Conservation (phyloP, 2,113 vertebrate species). For the Nanorana parkeri region DNA sequence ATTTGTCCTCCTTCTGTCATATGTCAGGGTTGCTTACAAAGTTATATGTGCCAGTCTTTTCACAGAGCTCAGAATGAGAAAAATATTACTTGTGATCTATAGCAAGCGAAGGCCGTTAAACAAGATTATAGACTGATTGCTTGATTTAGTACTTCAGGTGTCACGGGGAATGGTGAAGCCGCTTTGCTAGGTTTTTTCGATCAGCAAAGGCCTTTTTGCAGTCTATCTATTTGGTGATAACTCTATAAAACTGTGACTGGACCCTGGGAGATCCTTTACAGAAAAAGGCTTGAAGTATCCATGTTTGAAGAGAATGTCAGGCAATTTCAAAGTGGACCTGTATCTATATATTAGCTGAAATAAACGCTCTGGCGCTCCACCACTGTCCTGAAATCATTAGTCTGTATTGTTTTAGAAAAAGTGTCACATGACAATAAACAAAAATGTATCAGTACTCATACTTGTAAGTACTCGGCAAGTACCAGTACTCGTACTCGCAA, state of each 20-base stretch:
- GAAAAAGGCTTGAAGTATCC: background rate
- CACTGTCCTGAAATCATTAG: too few species aligned
- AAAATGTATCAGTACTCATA: too few species aligned
- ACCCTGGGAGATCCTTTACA: background rate
- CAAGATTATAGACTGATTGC: slow-evolving; percentile 47
- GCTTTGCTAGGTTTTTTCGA: slow-evolving; percentile 8
- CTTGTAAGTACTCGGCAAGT: too few species aligned
- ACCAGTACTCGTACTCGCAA: too few species aligned
- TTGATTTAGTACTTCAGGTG: slow-evolving; percentile 44
- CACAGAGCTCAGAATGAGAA: slow-evolving; percentile 22
- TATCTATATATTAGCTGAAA: too few species aligned
- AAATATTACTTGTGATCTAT: slow-evolving; percentile 48
- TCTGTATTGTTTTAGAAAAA: too few species aligned
- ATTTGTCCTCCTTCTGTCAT: slow-evolving; percentile 46
- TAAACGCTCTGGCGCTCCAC: too few species aligned
- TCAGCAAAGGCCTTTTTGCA: slow-evolving; percentile 5
- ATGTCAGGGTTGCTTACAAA: slow-evolving; percentile 34
- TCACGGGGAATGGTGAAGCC: background rate
- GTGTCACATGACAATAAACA: too few species aligned
- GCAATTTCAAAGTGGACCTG: too few species aligned
- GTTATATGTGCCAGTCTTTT: slow-evolving; percentile 45
- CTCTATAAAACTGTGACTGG: slow-evolving; percentile 21
- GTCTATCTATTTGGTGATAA: slow-evolving; percentile 12
- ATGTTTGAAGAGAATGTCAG: too few species aligned
- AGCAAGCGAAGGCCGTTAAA: slow-evolving; percentile 42